Evolutionary conservation across 2,888 invertebrate species (phyloP), one percentile per base, ranked within the genome.

Genomic region (Scaptodrosophila latifasciaeformis): DNA sequence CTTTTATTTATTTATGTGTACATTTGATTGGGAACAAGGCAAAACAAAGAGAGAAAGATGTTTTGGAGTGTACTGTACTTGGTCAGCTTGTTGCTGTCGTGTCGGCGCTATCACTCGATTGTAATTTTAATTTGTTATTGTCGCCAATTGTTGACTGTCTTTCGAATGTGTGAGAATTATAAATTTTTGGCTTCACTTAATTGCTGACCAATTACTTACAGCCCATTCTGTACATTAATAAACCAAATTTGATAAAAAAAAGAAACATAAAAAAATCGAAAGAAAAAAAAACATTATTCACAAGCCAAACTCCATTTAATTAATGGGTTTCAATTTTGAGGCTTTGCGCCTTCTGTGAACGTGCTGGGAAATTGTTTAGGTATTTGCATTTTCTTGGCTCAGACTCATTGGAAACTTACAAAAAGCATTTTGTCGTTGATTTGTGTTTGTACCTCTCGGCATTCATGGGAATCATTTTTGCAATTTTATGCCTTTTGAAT

Each of bases 401-500:
- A 27, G 18, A 1, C 1, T 10, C 30, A 30, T n/a, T n/a, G 12
- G 15, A 34, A 34, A 9, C n/a, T 34, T 34, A 34, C 34, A 34
- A 15, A n/a, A n/a, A n/a, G 21, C 40, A 29, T 37, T 39, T 48
- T 30, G 44, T 44, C 15, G 27, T 27, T 80, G 70, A 77, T 75
- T 80, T 78, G 76, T 64, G 56, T 51, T 54, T 56, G 47, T 54
- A 34, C 19, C 60, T 39, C 55, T 21, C 68, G 61, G n/a, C n/a
- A n/a, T n/a, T 59, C 76, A 78, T 76, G 76, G 81, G 76, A 76
- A 76, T 81, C 65, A 71, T 78, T 75, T 76, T 65, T 65, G 81
- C 76, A 81, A 53, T 52, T 53, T 55, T 63, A 81, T 76, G 76
- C 76, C 63, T 53, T 5, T 60, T 51, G 76, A 76, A 76, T 76